A percentile compares a stretch with the other conserved stretches of the same genome.
Evolutionary conservation across 1,140 invertebrate genomes (phyloP).

Genomic region (Ylistrum balloti): DNA sequence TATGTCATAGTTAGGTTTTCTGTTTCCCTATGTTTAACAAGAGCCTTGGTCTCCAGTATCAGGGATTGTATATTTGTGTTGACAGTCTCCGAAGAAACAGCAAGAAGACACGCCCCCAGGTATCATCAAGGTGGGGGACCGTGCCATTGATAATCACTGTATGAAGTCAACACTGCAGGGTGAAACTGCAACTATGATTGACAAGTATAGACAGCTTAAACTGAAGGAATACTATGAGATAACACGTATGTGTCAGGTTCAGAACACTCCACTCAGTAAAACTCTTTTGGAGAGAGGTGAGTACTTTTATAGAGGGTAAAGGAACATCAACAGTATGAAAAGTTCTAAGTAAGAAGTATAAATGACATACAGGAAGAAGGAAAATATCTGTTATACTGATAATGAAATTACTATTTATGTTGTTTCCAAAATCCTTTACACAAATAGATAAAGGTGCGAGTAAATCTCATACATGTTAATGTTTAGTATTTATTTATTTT

Average conservation of each 20-base stretch:
- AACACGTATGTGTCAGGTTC: slow-evolving; percentile 72
- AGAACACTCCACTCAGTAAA: slow-evolving; percentile 69
- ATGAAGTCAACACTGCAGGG: slow-evolving; percentile 75
- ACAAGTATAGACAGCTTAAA: slow-evolving; percentile 75
- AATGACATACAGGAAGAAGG: no score
- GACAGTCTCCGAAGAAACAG: slow-evolving; percentile 54
- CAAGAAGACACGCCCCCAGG: slow-evolving; percentile 61
- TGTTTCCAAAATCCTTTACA: no score
- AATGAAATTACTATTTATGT: no score
- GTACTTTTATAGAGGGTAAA: not conserved
- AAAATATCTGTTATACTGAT: no score
- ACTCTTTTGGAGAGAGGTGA: slow-evolving; percentile 77
- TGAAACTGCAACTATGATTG: slow-evolving; percentile 70
- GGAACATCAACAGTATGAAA: no score
- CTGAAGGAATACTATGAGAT: slow-evolving; percentile 78
- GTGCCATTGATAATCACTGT: slow-evolving; percentile 79
- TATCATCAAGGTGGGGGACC: slow-evolving; percentile 77
- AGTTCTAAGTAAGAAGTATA: no score
- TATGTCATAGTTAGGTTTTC: no score
- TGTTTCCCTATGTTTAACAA: no score
- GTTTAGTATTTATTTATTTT: no score
- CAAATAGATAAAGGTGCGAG: no score
- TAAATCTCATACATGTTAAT: no score
- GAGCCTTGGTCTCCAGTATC: no score
- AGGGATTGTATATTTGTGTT: not conserved